Evolutionary conservation across 2,888 invertebrate species (phyloP).

Genomic region (Biston betularia): DNA sequence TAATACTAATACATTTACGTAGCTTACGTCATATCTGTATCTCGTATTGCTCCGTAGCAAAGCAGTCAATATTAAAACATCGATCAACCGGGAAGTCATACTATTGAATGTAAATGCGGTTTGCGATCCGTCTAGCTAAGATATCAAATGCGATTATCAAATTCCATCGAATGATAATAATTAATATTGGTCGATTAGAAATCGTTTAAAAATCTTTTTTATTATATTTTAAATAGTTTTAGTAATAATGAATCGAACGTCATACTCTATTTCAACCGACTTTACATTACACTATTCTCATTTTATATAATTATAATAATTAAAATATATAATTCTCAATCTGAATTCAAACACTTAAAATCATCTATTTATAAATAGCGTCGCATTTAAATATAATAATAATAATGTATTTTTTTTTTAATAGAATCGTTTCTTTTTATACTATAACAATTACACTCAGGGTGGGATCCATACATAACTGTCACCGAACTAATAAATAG

Average conservation of each 20-base stretch:
- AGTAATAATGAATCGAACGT: conserved; percentile 68
- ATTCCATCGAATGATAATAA: conserved; percentile 68
- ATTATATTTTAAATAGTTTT: conserved; percentile 45
- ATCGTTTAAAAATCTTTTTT: conserved; percentile 63
- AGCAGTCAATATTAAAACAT: conserved; percentile 62
- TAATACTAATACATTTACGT: conserved; percentile 77
- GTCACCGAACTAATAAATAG: conserved; percentile 74
- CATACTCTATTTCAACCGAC: conserved; percentile 75
- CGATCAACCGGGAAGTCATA: conserved; percentile 65
- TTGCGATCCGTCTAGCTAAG: conserved; percentile 63
- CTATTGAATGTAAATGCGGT: conserved; percentile 73
- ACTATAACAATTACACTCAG: conserved; percentile 75
- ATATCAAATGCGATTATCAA: conserved; percentile 70
- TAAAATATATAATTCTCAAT: conserved; percentile 75
- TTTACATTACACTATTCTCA: conserved; percentile 69
- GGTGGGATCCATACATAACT: conserved; percentile 73
- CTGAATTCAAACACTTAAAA: conserved; percentile 80
- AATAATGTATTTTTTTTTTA: conserved; percentile 64
- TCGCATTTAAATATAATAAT: conserved; percentile 75
- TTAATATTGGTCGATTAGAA: conserved; percentile 71
- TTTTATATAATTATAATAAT: conserved; percentile 73
- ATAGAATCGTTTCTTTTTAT: conserved; percentile 62
- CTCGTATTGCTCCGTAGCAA: conserved; percentile 59
- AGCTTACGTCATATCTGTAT: conserved; percentile 64
- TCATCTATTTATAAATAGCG: conserved; percentile 81